phyloP scores from a whole-genome alignment of 2,888 invertebrate genomes.

The Acanthosepion esculentum region DNA sequence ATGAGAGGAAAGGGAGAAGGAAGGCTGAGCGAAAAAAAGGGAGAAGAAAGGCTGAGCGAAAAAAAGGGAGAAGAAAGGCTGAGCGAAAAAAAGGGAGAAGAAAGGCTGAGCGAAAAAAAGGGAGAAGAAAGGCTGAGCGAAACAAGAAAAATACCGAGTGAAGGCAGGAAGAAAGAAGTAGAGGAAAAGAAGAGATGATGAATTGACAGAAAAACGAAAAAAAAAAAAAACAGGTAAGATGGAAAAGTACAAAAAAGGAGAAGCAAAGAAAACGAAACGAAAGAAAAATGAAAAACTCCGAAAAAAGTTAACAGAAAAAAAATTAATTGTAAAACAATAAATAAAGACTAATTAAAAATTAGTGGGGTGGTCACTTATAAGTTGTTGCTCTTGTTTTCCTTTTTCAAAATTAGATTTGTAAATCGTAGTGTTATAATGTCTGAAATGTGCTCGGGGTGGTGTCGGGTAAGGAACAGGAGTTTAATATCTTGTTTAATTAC shows the following conservation, averaged over 20 bases:
- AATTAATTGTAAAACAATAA: no score
- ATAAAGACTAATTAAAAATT: no score
- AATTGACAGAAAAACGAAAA: neutral
- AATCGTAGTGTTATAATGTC: neutral
- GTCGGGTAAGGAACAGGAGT: neutral
- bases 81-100: neutral
- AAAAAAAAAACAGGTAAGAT: neutral
- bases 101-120: neutral
- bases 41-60: no score
- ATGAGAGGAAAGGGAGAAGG: neutral
- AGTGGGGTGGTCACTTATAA: no score
- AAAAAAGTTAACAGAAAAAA: no score
- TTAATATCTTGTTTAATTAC: slow-evolving; percentile 33
- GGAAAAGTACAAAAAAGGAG: neutral
- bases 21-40: neutral
- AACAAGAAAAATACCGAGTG: no score
- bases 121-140: neutral
- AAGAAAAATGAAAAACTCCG: neutral
- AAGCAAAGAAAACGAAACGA: neutral
- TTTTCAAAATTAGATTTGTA: slow-evolving; percentile 4
- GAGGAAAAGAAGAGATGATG: neutral
- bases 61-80: neutral
- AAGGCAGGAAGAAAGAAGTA: neutral
- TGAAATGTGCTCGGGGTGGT: neutral
- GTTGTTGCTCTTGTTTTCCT: neutral